A percentile compares a stretch with the other conserved stretches of the same genome.
These are phyloP conservation scores for Mactra quadrangularis DNA, from an alignment of 1,140 invertebrate species.

Conservation along the genomic window DNA sequence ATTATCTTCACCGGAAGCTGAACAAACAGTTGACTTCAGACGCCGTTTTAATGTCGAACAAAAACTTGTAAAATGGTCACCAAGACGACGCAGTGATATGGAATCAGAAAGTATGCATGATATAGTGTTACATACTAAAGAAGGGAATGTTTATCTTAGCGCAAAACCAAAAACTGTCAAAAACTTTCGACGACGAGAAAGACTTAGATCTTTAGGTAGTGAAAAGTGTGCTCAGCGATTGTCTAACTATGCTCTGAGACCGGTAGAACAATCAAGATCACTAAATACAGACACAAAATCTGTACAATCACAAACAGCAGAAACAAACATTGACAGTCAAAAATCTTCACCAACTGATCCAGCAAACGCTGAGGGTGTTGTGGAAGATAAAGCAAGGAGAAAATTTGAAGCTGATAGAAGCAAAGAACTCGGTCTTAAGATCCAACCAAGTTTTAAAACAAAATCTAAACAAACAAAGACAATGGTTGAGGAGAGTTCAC, in stretches of 20 bases:
- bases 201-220: not conserved
- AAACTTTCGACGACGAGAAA: slow-evolving; percentile 15
- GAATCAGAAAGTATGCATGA: slow-evolving; percentile 26
- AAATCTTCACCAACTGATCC: not conserved
- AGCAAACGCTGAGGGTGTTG: not conserved
- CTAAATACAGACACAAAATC: not conserved
- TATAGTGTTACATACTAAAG: slow-evolving; percentile 59
- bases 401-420: slow-evolving; percentile 55
- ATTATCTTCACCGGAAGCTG: slow-evolving; percentile 15
- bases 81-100: not conserved
- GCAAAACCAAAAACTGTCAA: slow-evolving; percentile 38
- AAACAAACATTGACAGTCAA: not conserved
- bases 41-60: not conserved
- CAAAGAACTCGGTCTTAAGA: slow-evolving; percentile 44
- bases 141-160: slow-evolving; percentile 46
- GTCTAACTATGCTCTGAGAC: slow-evolving; percentile 22
- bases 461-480: slow-evolving; percentile 40
- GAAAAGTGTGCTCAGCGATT: slow-evolving; percentile 43
- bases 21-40: not conserved
- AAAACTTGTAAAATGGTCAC: not conserved
- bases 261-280: not conserved
- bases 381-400: slow-evolving; percentile 18
- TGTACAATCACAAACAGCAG: slow-evolving; percentile 39
- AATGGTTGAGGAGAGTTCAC: not conserved
- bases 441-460: slow-evolving; percentile 7